phyloP scores from a whole-genome alignment of 2,797 vertebrate genomes.

The Clamator glandarius region DNA sequence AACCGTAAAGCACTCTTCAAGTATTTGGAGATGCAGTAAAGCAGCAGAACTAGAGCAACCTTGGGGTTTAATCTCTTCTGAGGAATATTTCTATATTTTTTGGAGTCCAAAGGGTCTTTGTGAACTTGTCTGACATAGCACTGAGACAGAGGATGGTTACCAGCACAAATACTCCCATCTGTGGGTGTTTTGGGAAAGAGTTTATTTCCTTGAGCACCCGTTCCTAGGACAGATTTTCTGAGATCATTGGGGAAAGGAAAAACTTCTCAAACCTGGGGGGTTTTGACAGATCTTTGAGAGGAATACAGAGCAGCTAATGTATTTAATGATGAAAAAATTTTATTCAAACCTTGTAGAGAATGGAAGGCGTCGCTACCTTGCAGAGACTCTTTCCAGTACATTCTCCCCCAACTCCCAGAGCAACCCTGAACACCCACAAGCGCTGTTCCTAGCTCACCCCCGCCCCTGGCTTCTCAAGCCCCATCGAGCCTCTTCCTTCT shows the following conservation, averaged over 20 bases:
- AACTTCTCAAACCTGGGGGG: background rate
- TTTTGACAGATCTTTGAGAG: background rate
- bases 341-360: background rate
- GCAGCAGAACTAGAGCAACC: background rate
- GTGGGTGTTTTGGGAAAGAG: background rate
- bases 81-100: no score
- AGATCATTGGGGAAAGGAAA: background rate
- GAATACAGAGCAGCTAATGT: background rate
- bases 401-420: background rate
- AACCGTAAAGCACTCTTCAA: background rate
- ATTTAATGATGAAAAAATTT: background rate
- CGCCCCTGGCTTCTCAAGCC: background rate
- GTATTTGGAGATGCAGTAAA: background rate
- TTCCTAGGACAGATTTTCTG: background rate
- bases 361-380: background rate
- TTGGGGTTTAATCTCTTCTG: background rate
- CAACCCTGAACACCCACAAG: background rate
- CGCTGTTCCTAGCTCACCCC: background rate
- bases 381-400: accelerated
- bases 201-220: background rate
- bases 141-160: background rate
- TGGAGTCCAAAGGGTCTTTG: background rate
- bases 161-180: background rate
- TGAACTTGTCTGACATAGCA: background rate
- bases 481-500: background rate